Evolutionary conservation across 37 sponge, comb jelly and placozoan genomes (phyloP).

Genomic region (Diacarnus erythraeanus): DNA sequence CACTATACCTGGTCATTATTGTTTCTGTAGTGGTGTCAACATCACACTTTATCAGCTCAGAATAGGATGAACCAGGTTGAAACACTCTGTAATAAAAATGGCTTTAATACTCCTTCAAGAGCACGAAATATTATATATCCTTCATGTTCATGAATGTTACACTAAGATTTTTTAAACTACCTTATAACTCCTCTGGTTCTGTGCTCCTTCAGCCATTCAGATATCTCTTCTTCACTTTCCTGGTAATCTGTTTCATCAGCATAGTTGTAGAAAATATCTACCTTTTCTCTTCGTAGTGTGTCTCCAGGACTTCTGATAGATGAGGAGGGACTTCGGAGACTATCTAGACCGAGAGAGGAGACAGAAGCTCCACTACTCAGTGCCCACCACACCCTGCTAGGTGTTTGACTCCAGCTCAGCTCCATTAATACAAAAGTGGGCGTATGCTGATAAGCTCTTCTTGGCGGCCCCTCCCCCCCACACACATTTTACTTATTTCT

Average conservation of each 20-base stretch:
- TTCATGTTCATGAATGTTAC: not conserved
- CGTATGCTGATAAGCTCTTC: not conserved
- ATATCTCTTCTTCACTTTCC: constrained; percentile 42
- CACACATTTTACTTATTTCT: too few relatives aligned
- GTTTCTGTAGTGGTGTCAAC: constrained; percentile 52
- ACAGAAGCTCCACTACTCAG: constrained; percentile 13
- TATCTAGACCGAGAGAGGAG: not conserved
- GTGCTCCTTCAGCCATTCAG: constrained; percentile 54
- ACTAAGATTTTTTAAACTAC: not conserved
- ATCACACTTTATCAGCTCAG: constrained; percentile 67
- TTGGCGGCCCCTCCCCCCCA: too few relatives aligned
- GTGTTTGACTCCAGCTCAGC: constrained; percentile 60
- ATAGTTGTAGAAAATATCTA: constrained; percentile 62
- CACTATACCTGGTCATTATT: constrained; percentile 42
- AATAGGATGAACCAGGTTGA: constrained; percentile 72
- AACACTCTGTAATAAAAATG: constrained; percentile 40
- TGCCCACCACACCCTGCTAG: constrained; percentile 49
- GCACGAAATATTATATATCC: not conserved
- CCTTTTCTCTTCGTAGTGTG: not conserved
- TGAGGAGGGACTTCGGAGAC: not conserved
- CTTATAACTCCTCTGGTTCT: constrained; percentile 36
- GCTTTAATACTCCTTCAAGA: not conserved
- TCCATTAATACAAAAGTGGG: constrained; percentile 10
- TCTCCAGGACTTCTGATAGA: not conserved
- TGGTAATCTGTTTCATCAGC: constrained; percentile 42